Conservation (phyloP, 2,797 vertebrate species). For the Numenius phaeopus region DNA sequence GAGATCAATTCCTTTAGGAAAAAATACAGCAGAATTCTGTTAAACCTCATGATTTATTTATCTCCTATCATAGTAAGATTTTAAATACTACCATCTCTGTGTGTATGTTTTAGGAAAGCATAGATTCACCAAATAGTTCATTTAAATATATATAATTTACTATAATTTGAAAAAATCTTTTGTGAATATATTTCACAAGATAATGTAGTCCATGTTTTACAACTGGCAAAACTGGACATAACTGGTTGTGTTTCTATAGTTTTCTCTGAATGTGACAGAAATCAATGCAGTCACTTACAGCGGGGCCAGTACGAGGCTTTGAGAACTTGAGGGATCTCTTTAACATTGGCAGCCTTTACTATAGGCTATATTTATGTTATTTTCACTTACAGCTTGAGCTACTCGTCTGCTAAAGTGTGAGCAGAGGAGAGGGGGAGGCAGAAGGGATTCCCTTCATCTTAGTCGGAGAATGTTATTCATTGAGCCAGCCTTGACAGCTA, state of each 20-base stretch:
- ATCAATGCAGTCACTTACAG: neutral
- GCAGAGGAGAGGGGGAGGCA: neutral
- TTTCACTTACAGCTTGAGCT: neutral
- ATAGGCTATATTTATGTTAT: neutral
- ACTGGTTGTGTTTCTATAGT: neutral
- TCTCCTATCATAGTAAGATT: neutral
- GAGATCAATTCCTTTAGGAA: neutral
- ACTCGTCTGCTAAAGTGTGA: neutral
- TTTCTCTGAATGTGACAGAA: neutral
- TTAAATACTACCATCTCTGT: neutral
- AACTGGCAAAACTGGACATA: neutral
- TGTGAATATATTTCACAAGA: neutral
- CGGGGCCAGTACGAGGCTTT: neutral
- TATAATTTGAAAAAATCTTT: neutral
- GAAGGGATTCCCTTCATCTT: neutral
- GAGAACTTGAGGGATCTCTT: neutral
- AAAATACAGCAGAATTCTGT: neutral
- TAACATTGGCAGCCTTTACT: neutral
- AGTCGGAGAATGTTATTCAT: neutral
- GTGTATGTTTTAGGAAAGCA: neutral
- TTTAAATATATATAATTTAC: neutral
- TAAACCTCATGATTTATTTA: neutral
- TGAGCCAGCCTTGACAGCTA: neutral
- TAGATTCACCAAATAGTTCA: neutral
- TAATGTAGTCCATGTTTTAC: neutral